These are phyloP conservation scores for Parnassius mnemosyne DNA, from an alignment of 2,888 invertebrate species.

Conservation along the genomic window DNA sequence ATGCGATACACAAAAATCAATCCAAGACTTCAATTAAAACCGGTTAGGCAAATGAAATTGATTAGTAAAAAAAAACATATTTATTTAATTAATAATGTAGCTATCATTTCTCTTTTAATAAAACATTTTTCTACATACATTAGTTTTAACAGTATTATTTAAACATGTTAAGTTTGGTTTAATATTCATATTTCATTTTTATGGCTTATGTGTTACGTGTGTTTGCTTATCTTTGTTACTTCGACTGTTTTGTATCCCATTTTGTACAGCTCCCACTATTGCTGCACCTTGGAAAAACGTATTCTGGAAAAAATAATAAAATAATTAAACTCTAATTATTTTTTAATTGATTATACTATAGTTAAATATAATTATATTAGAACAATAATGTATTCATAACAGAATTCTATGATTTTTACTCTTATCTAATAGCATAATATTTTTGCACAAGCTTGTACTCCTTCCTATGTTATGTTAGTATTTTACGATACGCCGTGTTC, in stretches of 20 bases:
- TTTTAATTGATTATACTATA: no score
- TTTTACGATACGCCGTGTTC: not conserved
- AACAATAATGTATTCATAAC: no score
- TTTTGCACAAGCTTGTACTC: no score
- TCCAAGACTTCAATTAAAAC: no score
- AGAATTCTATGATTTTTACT: no score
- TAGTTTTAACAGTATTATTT: not conserved
- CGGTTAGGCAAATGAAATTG: no score
- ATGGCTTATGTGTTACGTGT: conserved; percentile 6
- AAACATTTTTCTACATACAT: not conserved
- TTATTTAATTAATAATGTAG: no score
- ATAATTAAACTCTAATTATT: not conserved
- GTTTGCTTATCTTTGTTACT: conserved; percentile 9
- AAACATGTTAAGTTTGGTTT: not conserved
- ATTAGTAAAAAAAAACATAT: no score
- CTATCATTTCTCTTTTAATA: not conserved
- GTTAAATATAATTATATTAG: no score
- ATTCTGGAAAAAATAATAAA: conserved; percentile 10
- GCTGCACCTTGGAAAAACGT: conserved; percentile 19
- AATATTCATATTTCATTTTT: not conserved
- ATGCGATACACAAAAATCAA: no score
- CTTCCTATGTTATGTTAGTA: no score
- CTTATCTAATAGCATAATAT: no score
- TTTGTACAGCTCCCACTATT: conserved; percentile 12
- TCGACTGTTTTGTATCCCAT: conserved; percentile 16